Base-by-base conservation (phyloP, 2,888 invertebrate genomes). In the Azorinus chamasolen region DNA sequence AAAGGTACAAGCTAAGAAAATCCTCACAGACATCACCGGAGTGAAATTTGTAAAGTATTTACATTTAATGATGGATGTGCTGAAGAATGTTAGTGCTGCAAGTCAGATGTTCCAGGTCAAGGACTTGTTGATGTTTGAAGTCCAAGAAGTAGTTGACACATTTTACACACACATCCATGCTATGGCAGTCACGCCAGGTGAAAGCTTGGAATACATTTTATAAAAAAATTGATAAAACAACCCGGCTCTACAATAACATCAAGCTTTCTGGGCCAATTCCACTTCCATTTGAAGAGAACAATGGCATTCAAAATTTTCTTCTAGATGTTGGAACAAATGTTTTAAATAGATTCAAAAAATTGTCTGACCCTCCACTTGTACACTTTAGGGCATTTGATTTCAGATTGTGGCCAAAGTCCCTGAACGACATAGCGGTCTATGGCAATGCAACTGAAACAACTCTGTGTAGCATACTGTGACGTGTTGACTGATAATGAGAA, bases 101-200 rank as follows among this genome's bases (percentile, higher is more conserved):
- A 55, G 62, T 45, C 48, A 70, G 39, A 22, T 55, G 20, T 70
- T 70, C 18, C 70, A 55, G 37, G 37, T 48, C 18, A 48, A 27
- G 18, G 57, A 68, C 16, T 41, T 62, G 45, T 39, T 54, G 1
- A 54, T 68, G 1, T 62, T 55, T 54, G 62, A 62, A 55, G 39
- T 53, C 16, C 48, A 50, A 22, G 61, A 66, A 41, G 55, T 32
- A 18, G 54, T 74, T 46, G 51, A 74, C 24, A 62, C 68, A 25
- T 24, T 74, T 41, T 53, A 59, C 51, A 74, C 43, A n/a, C n/a
- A n/a, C n/a, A n/a, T n/a, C n/a, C n/a, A n/a, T 16, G 62, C 54
- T 12, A 68, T 68, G 66, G 68, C 62, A 37, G 27, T 59, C 41
- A 45, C 27, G 18, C 62, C 62, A 24, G 43, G 62, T n/a, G 41